These are phyloP conservation scores for Phaethornis superciliosus DNA, from an alignment of 2,113 vertebrate genomes.

Conservation along the genomic window DNA sequence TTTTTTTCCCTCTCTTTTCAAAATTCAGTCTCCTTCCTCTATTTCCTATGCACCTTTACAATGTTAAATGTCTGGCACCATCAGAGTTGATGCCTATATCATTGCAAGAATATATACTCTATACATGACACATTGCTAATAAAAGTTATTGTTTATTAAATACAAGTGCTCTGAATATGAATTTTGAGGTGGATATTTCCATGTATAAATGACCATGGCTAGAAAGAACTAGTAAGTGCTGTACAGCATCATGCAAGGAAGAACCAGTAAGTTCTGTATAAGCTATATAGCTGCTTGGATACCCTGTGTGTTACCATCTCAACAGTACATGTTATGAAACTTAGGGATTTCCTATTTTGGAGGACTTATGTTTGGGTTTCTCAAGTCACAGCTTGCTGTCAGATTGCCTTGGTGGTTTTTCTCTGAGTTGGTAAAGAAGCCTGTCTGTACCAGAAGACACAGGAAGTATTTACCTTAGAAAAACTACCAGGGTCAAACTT, in stretches of 20 bases:
- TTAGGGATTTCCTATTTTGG: background rate
- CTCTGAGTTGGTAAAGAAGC: background rate
- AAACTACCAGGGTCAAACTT: background rate
- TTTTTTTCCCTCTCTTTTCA: background rate
- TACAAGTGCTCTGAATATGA: background rate
- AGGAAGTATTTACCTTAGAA: background rate
- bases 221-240: background rate
- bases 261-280: background rate
- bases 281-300: background rate
- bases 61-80: background rate
- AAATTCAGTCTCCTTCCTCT: background rate
- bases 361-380: background rate
- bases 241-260: background rate
- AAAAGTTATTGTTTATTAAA: background rate
- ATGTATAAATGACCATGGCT: background rate
- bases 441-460: background rate
- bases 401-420: background rate
- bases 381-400: background rate
- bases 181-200: background rate
- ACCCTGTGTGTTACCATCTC: background rate
- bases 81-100: background rate
- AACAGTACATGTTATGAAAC: background rate
- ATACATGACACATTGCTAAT: background rate
- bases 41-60: background rate
- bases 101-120: background rate